Conservation (phyloP, 2,797 vertebrate genomes). For the Lepus townsendii region DNA sequence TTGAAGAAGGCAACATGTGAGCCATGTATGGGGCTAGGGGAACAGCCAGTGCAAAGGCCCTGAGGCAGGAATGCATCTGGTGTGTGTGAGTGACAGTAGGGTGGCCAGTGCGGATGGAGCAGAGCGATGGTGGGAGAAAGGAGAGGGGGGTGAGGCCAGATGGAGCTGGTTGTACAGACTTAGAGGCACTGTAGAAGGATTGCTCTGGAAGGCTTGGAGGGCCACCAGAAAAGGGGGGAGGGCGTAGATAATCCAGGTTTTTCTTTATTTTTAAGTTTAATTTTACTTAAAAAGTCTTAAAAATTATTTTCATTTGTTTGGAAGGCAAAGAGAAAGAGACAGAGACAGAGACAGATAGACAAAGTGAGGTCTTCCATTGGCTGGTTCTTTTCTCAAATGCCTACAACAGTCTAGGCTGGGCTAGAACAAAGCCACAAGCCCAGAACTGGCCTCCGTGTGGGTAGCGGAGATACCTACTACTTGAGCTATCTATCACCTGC, state of each 20-base stretch:
- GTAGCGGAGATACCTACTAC: no score
- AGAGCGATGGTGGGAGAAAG: background rate
- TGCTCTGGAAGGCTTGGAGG: background rate
- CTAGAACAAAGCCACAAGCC: no score
- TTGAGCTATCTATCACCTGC: no score
- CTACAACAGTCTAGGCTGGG: no score
- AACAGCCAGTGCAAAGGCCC: background rate
- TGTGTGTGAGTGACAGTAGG: background rate
- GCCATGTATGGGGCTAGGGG: background rate
- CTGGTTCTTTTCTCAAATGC: no score
- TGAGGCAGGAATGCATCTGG: background rate
- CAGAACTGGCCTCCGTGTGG: no score
- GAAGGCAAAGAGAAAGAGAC: no score
- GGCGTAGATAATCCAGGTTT: background rate
- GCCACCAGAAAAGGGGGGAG: background rate
- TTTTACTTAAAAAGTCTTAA: no score
- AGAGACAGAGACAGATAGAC: no score
- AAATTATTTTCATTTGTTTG: no score
- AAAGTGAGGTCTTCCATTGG: no score
- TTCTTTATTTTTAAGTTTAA: background rate
- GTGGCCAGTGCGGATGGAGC: background rate
- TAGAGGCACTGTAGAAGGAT: background rate
- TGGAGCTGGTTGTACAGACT: background rate
- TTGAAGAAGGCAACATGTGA: background rate
- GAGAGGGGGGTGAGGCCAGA: background rate